Base-by-base conservation (phyloP, 2,888 invertebrate species). In the Drosophila anomalata region DNA sequence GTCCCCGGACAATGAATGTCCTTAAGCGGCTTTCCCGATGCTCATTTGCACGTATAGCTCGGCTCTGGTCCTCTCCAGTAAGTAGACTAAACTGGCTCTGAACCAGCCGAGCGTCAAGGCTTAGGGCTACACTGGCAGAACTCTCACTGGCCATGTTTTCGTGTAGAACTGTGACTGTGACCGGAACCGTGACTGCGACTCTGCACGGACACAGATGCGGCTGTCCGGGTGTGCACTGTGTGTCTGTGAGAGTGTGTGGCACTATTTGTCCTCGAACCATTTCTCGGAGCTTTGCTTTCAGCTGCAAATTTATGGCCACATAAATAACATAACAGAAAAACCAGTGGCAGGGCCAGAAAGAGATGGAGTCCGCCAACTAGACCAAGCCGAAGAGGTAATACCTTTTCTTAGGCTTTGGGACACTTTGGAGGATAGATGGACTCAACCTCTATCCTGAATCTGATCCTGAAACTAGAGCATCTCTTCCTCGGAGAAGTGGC, bases 221-320 rank as follows among this genome's bases (percentile, higher is more conserved):
- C 4, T 47, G 52, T 59, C 24, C 12, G 33, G 31, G 36, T 36
- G 36, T 36, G 36, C n/a, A 33, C 12, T 36, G 36, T 36, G 36
- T 36, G 36, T 36, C n/a, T 68, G 73, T 75, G 72, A 56, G 36
- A 14, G 36, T 36, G 36, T 68, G 73, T 75, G 72, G 56, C 79
- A 80, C 84, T 81, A 81, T 81, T 80, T 80, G 79, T 71, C 58
- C 66, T 59, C 68, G 52, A 59, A 61, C 61, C 70, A 79, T 72
- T 84, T 62, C 76, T 74, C 78, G 66, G 66, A 72, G 76, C 79
- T 82, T 85, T 82, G 86, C 82, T 83, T 83, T 86, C 82, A 86
- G 82, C 86, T 86, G 79, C 77, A 77, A 83, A 83, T 83, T 83
- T 83, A 83, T 86, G 80, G 53, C 77, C 82, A 78, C 83, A 82